A percentile compares a stretch with the other conserved stretches of the same genome.
phyloP scores from a whole-genome alignment of 2,113 vertebrate species.

The Cervus canadensis region DNA sequence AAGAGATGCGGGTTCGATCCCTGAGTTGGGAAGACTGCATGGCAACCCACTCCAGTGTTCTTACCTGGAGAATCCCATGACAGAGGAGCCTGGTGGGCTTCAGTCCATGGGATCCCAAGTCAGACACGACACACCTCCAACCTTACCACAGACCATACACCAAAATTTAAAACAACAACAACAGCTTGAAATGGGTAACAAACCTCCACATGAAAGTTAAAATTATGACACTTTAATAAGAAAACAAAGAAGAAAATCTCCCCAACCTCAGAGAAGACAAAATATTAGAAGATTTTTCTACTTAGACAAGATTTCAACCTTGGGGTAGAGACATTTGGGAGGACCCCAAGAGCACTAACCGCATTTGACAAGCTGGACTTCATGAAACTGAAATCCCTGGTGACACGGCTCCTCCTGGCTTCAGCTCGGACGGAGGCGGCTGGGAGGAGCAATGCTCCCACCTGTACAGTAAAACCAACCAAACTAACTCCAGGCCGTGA shows the following conservation, averaged over 20 bases:
- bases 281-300: background rate
- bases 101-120: background rate
- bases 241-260: background rate
- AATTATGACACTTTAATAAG: background rate
- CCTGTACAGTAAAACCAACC: background rate
- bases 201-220: background rate
- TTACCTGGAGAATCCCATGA: background rate
- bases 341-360: background rate
- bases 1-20: background rate
- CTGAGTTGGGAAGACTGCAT: rapidly evolving
- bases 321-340: background rate
- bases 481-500: background rate
- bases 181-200: background rate
- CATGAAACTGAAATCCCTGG: background rate
- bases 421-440: background rate
- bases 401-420: background rate
- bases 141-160: background rate
- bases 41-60: background rate
- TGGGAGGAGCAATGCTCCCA: background rate
- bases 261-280: background rate
- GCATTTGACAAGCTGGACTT: background rate
- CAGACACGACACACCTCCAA: background rate
- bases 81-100: background rate
- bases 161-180: background rate
- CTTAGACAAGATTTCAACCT: background rate